phyloP scores from a whole-genome alignment of 2,113 vertebrate genomes.

The Narcine bancroftii region DNA sequence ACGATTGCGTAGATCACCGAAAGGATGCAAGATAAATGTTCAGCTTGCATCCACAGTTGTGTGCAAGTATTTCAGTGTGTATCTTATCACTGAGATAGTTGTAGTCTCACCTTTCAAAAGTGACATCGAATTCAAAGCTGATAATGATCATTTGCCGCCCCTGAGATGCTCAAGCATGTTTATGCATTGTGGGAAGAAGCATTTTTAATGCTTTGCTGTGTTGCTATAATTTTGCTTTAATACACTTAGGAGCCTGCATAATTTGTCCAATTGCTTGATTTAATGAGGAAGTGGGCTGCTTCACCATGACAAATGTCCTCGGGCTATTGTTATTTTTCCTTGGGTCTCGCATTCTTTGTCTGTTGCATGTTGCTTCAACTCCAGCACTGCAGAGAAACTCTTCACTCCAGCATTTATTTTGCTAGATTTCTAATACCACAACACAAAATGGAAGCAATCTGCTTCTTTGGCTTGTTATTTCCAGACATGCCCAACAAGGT shows the following conservation, averaged over 20 bases:
- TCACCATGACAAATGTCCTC: not conserved
- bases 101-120: not conserved
- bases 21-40: not conserved
- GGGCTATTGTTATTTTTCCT: not conserved
- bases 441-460: not conserved
- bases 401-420: not conserved
- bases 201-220: not conserved
- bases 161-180: not conserved
- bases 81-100: not conserved
- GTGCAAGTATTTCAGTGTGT: not conserved
- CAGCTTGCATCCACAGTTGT: not conserved
- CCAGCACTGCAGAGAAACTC: not conserved
- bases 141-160: not conserved
- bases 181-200: not conserved
- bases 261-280: not conserved
- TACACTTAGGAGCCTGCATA: not conserved
- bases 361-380: not conserved
- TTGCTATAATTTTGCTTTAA: not conserved
- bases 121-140: not conserved
- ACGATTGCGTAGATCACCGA: not conserved
- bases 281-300: not conserved
- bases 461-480: not conserved
- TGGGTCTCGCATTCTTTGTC: not conserved
- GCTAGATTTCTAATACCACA: not conserved
- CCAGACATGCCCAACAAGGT: constrained; percentile 5